A percentile compares a stretch with the other conserved stretches of the same genome.
Evolutionary conservation across 2,113 vertebrate genomes (phyloP).

Genomic region (Donacobius atricapilla): DNA sequence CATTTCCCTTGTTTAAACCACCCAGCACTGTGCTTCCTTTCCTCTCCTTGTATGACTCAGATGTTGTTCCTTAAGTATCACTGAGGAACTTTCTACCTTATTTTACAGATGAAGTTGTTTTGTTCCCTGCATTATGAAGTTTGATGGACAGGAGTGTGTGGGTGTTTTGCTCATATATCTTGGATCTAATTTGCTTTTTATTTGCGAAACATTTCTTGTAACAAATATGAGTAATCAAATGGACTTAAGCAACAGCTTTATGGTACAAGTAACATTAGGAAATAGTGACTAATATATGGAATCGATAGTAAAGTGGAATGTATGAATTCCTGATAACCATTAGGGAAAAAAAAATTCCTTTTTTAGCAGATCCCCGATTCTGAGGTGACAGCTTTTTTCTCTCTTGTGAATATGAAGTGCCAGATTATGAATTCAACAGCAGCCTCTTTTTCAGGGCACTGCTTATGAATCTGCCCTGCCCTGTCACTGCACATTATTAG

Average conservation of each 20-base stretch:
- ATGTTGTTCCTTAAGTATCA: neutral
- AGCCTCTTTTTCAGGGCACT: conserved; percentile 21
- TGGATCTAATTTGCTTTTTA: neutral
- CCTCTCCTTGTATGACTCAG: neutral
- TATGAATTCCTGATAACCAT: conserved; percentile 29
- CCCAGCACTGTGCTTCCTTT: neutral
- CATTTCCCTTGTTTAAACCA: neutral
- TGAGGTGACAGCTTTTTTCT: conserved; percentile 41
- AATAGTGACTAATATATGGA: neutral
- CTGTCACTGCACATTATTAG: conserved; percentile 32
- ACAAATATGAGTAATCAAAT: neutral
- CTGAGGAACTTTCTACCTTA: neutral
- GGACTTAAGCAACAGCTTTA: neutral
- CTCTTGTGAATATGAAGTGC: conserved; percentile 46
- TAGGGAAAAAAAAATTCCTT: conserved; percentile 30
- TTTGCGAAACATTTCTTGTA: conserved; percentile 1
- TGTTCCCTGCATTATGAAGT: neutral
- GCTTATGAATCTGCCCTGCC: conserved; percentile 36
- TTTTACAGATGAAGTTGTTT: neutral
- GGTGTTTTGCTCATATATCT: neutral
- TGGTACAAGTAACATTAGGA: neutral
- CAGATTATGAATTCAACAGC: conserved; percentile 47
- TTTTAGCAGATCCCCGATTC: conserved; percentile 15
- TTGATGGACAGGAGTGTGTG: neutral
- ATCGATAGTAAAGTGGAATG: neutral